phyloP scores from a whole-genome alignment of 2,888 invertebrate species.

The Scotopteryx bipunctaria region DNA sequence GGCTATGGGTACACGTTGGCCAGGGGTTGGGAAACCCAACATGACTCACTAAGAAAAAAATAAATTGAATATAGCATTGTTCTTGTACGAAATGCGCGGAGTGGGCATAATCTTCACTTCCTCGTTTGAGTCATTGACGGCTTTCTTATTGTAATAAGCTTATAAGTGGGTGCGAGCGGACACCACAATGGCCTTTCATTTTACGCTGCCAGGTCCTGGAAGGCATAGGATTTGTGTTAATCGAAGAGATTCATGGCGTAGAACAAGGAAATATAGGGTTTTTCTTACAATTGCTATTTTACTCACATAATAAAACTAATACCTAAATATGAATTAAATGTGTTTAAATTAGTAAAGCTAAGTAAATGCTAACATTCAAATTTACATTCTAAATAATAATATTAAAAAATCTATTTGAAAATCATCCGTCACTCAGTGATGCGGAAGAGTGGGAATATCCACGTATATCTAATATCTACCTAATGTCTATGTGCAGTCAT shows the following conservation, averaged over 20 bases:
- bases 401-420: too few species aligned
- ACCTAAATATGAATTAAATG: neutral
- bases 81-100: constrained; percentile 20
- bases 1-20: too few species aligned
- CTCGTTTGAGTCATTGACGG: constrained; percentile 55
- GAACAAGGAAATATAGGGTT: too few species aligned
- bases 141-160: constrained; percentile 57
- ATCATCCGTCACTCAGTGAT: too few species aligned
- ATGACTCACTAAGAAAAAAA: constrained; percentile 22
- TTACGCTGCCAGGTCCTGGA: constrained; percentile 25
- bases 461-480: too few species aligned
- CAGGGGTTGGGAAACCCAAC: constrained; percentile 1
- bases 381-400: too few species aligned
- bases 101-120: constrained; percentile 39
- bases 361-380: too few species aligned
- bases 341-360: neutral
- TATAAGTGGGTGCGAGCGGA: constrained; percentile 45
- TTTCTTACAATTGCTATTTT: neutral
- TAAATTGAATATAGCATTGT: constrained; percentile 36
- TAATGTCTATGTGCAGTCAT: too few species aligned
- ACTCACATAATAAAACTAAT: neutral
- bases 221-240: constrained; percentile 27
- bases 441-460: too few species aligned
- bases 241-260: constrained; percentile 7
- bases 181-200: constrained; percentile 44